Conservation (phyloP, 2,113 vertebrate genomes). For the Scomber scombrus region DNA sequence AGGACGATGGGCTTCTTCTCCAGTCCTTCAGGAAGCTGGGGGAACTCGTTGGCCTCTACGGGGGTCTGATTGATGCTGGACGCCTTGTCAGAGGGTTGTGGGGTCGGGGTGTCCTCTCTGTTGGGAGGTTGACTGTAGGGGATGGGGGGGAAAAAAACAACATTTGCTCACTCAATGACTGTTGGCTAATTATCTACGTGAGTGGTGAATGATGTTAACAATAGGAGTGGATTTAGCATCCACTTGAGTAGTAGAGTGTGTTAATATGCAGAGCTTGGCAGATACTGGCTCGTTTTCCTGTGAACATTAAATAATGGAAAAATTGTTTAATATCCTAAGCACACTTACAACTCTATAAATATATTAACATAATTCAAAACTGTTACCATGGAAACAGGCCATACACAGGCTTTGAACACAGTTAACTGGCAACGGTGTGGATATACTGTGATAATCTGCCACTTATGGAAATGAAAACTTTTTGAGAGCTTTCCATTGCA, state of each 20-base stretch:
- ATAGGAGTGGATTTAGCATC: background rate
- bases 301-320: conserved; percentile 30
- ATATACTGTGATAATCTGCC: conserved; percentile 5
- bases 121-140: conserved; percentile 87
- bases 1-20: conserved; percentile 98
- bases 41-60: conserved; percentile 96
- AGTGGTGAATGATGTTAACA: background rate
- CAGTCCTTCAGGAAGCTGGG: conserved; percentile 96
- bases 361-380: conserved; percentile 60
- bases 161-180: background rate
- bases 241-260: background rate
- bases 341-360: conserved; percentile 60
- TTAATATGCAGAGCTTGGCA: conserved; percentile 31
- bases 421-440: conserved; percentile 7
- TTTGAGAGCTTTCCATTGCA: background rate
- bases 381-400: conserved; percentile 50
- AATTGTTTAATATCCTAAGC: conserved; percentile 34
- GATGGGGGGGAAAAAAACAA: background rate
- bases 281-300: conserved; percentile 30
- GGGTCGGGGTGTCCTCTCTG: conserved; percentile 93
- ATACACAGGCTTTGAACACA: conserved; percentile 20
- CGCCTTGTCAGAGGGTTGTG: conserved; percentile 92
- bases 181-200: background rate
- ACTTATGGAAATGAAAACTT: conserved; percentile 16
- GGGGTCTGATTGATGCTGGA: conserved; percentile 97